Conservation (phyloP, 2,113 vertebrate species). For the Scomber scombrus region DNA sequence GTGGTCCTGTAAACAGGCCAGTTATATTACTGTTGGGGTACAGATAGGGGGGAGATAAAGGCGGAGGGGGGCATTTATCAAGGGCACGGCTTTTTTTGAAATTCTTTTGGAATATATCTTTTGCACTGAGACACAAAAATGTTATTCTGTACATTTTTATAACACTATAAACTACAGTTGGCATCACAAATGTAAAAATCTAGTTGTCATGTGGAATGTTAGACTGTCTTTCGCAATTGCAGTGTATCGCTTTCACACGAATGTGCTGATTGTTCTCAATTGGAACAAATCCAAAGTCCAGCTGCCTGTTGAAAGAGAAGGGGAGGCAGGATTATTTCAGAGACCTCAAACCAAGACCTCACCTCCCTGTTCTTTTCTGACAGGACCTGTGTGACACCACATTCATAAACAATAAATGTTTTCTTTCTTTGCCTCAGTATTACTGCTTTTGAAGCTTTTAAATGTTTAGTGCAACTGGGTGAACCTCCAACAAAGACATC, state of each 20-base stretch:
- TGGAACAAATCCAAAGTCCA: constrained; percentile 72
- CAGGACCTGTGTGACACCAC: constrained; percentile 77
- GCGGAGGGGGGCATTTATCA: constrained; percentile 51
- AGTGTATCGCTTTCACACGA: constrained; percentile 83
- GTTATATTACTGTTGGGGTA: constrained; percentile 66
- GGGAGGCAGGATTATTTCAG: constrained; percentile 62
- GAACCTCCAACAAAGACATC: constrained; percentile 58
- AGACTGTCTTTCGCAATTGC: constrained; percentile 80
- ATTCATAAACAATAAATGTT: constrained; percentile 87
- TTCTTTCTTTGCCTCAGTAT: constrained; percentile 81
- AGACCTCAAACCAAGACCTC: constrained; percentile 83
- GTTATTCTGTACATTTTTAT: constrained; percentile 86
- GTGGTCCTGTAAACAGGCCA: constrained; percentile 64
- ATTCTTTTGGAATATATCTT: constrained; percentile 82
- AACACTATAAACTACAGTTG: constrained; percentile 76
- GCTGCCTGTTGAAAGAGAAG: constrained; percentile 60
- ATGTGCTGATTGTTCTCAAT: constrained; percentile 76
- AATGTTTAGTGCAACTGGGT: constrained; percentile 32
- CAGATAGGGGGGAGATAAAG: constrained; percentile 28
- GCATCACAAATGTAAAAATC: constrained; percentile 82
- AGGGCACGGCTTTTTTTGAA: constrained; percentile 79
- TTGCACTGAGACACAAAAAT: constrained; percentile 88
- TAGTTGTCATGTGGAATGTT: constrained; percentile 85
- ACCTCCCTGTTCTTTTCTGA: constrained; percentile 75
- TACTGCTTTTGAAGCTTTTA: constrained; percentile 60